Evolutionary conservation across 2,888 invertebrate genomes (phyloP).

Genomic region (Bembecia ichneumoniformis): DNA sequence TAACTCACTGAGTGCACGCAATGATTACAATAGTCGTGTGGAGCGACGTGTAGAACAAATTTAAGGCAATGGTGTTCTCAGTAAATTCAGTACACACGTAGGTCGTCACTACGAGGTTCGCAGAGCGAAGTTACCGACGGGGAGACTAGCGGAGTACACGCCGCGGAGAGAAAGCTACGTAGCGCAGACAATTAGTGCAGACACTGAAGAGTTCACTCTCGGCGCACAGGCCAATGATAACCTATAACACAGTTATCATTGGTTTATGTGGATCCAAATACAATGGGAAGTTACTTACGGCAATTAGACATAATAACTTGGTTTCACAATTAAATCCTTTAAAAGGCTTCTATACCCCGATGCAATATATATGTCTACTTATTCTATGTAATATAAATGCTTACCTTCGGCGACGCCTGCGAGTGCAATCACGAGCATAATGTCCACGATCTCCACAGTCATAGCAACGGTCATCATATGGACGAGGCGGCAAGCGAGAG

Average conservation of each 20-base stretch:
- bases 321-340: neutral
- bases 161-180: constrained; percentile 69
- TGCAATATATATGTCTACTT: constrained; percentile 13
- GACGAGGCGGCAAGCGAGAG: constrained; percentile 79
- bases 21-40: constrained; percentile 66
- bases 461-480: constrained; percentile 93
- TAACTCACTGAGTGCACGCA: constrained; percentile 72
- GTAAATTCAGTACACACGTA: constrained; percentile 63
- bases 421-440: constrained; percentile 91
- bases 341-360: constrained; percentile 40
- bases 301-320: neutral
- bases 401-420: constrained; percentile 76
- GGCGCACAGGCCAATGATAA: constrained; percentile 74
- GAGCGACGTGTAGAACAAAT: constrained; percentile 58
- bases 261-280: constrained; percentile 60
- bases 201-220: constrained; percentile 69
- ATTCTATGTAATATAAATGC: neutral
- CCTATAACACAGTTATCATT: constrained; percentile 74
- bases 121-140: constrained; percentile 64
- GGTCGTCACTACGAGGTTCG: constrained; percentile 65
- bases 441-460: constrained; percentile 95
- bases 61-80: constrained; percentile 61
- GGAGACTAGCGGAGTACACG: constrained; percentile 64
- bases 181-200: constrained; percentile 72
- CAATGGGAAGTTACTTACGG: constrained; percentile 41